Evolutionary conservation across 92 coral and sea anemone genomes (phyloP).

Genomic region (Pocillopora grandis): DNA sequence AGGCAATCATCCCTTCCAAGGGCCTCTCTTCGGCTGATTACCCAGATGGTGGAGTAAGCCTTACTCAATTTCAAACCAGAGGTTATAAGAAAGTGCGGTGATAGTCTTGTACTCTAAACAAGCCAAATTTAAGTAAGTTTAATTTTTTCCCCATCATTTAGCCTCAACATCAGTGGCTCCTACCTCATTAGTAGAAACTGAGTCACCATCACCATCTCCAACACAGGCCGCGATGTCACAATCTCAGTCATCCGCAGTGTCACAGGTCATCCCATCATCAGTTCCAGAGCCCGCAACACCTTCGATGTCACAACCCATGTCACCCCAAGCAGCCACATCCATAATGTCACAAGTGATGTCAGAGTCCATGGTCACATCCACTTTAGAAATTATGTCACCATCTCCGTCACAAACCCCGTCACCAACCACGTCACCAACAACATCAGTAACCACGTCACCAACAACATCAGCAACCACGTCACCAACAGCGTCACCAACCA

Average conservation of each 20-base stretch:
- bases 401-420: neutral
- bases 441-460: neutral
- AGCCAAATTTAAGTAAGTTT: neutral
- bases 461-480: neutral
- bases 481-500: neutral
- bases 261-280: neutral
- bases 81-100: too few relatives aligned
- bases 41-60: too few relatives aligned
- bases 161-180: neutral
- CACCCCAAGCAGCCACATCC: neutral
- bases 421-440: neutral
- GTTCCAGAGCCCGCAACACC: neutral
- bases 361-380: neutral
- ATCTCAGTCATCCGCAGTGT: neutral
- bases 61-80: too few relatives aligned
- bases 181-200: neutral
- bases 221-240: neutral
- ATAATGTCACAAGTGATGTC: neutral
- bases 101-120: too few relatives aligned
- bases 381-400: neutral
- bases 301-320: conserved; percentile 10
- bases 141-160: neutral
- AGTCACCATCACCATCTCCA: conserved; percentile 1
- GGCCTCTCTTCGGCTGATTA: too few relatives aligned
- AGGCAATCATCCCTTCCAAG: too few relatives aligned